phyloP scores from a whole-genome alignment of 2,888 invertebrate genomes.

The Drosophila anomalata region DNA sequence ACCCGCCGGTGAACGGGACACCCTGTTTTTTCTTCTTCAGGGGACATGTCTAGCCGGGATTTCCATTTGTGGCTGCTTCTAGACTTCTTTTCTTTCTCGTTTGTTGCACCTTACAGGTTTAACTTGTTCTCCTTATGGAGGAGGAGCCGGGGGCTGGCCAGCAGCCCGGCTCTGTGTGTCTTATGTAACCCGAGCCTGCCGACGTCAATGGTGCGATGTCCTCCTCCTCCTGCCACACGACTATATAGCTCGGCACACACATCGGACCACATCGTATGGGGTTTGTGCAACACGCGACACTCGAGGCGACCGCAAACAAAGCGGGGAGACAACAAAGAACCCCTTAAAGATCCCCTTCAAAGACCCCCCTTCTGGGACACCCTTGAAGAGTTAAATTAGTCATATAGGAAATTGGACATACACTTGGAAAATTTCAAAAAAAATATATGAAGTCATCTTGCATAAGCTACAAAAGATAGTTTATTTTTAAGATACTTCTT shows the following conservation, averaged over 20 bases:
- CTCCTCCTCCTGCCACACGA: constrained; percentile 26
- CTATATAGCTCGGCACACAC: background rate
- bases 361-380: constrained; percentile 6
- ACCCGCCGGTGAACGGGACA: constrained; percentile 30
- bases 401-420: constrained; percentile 24
- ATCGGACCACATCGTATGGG: constrained; percentile 15
- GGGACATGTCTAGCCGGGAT: constrained; percentile 47
- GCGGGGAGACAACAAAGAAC: constrained; percentile 21
- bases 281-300: constrained; percentile 58
- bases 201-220: constrained; percentile 62
- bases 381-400: constrained; percentile 17
- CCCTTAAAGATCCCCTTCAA: constrained; percentile 8
- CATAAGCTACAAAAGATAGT: background rate
- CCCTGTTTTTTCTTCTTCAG: constrained; percentile 17
- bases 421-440: background rate
- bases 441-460: constrained; percentile 16
- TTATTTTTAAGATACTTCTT: too few relatives aligned
- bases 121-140: constrained; percentile 55
- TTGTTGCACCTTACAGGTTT: constrained; percentile 75
- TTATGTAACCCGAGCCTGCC: constrained; percentile 74
- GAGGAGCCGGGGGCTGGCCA: constrained; percentile 29
- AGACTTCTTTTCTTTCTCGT: constrained; percentile 38
- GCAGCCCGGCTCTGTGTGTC: constrained; percentile 44
- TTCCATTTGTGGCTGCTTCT: constrained; percentile 40
- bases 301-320: constrained; percentile 62